These are phyloP conservation scores for Trachymyrmex septentrionalis DNA, from an alignment of 1,140 invertebrate genomes.

Conservation along the genomic window DNA sequence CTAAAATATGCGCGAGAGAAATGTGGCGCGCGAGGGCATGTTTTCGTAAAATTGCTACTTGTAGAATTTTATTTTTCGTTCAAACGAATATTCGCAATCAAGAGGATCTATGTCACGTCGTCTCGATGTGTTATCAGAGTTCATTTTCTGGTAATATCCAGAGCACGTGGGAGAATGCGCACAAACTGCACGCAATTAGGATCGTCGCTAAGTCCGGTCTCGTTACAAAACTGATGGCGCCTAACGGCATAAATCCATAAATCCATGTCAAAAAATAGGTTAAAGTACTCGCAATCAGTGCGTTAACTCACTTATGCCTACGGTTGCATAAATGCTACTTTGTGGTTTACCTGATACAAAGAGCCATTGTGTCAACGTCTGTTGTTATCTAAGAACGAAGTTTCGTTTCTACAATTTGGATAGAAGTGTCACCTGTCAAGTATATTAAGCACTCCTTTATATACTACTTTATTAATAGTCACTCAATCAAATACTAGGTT, in stretches of 20 bases:
- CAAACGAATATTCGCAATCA: background rate
- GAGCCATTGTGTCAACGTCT: conserved; percentile 51
- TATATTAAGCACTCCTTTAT: conserved; percentile 46
- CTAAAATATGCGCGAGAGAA: background rate
- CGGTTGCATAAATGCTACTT: conserved; percentile 52
- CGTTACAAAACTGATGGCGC: conserved; percentile 38
- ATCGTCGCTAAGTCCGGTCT: conserved; percentile 49
- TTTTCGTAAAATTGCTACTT: conserved; percentile 36
- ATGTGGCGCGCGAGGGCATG: too few relatives aligned
- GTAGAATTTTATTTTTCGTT: conserved; percentile 37
- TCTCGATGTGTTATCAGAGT: conserved; percentile 29
- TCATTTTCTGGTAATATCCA: conserved; percentile 50
- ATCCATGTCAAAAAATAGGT: conserved; percentile 56
- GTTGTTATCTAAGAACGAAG: conserved; percentile 51
- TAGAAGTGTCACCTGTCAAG: conserved; percentile 50
- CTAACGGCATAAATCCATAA: conserved; percentile 55
- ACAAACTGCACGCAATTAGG: conserved; percentile 50
- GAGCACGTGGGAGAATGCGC: conserved; percentile 40
- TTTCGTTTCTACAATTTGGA: conserved; percentile 54
- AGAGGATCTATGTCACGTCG: conserved; percentile 44
- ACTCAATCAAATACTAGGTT: conserved; percentile 44
- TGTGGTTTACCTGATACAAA: conserved; percentile 48
- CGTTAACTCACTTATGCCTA: conserved; percentile 29
- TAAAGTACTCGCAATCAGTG: conserved; percentile 51
- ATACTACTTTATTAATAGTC: conserved; percentile 58